Percentiles rank a stretch among this genome's conserved stretches.
phyloP scores from a whole-genome alignment of 1,140 invertebrate species.

The Lutraria rhynchaena region DNA sequence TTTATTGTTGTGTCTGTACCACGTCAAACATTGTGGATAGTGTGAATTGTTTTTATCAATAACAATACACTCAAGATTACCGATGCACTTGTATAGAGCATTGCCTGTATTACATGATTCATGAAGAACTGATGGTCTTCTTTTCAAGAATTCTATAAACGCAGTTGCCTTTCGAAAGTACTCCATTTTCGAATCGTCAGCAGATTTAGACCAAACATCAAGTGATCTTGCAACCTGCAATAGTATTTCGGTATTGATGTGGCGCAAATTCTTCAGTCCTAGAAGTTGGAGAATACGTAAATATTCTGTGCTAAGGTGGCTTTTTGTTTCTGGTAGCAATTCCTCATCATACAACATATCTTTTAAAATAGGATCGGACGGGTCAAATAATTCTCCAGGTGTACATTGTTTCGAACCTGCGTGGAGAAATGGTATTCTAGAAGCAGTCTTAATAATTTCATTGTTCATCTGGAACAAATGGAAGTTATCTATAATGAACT shows the following conservation, averaged over 20 bases:
- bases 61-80: too few species aligned
- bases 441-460: not conserved
- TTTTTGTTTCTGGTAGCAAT: not conserved
- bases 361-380: not conserved
- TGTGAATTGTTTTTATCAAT: too few species aligned
- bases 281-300: not conserved
- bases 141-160: not conserved
- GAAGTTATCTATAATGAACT: slow-evolving; percentile 15
- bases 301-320: not conserved
- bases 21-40: slow-evolving; percentile 4
- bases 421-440: slow-evolving; percentile 9
- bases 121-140: not conserved
- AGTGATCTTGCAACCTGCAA: not conserved
- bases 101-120: not conserved
- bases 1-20: not conserved
- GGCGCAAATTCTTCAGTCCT: not conserved
- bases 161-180: not conserved
- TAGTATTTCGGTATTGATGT: not conserved
- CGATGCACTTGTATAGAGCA: too few species aligned
- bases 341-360: slow-evolving; percentile 19
- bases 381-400: slow-evolving; percentile 25
- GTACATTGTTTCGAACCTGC: not conserved
- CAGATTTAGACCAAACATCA: not conserved
- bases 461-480: not conserved
- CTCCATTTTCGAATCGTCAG: not conserved